Conservation (phyloP, 2,113 vertebrate genomes). For the Sinocyclocheilus grahami region DNA sequence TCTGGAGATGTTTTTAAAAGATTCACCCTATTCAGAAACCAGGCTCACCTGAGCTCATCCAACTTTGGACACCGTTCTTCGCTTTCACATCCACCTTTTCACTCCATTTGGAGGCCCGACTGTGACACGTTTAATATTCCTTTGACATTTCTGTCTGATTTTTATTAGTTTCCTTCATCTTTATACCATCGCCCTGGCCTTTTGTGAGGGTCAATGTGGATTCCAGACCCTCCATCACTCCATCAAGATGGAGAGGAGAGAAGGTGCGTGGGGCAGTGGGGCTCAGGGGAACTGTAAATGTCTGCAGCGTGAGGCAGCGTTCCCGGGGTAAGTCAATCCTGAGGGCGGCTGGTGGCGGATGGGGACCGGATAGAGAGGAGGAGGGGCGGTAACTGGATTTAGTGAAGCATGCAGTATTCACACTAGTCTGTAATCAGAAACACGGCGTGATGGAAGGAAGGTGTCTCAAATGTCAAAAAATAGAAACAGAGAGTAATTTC, state of each 20-base stretch:
- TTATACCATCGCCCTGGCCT: conserved; percentile 56
- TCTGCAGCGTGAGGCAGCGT: conserved; percentile 56
- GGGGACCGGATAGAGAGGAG: background rate
- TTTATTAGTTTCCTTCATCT: conserved; percentile 64
- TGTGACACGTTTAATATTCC: conserved; percentile 57
- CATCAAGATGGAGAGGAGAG: conserved; percentile 51
- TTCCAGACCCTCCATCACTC: conserved; percentile 61
- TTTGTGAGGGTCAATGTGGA: conserved; percentile 62
- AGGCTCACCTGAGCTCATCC: conserved; percentile 31
- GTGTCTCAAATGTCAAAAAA: conserved; percentile 38
- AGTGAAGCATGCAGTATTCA: conserved; percentile 28
- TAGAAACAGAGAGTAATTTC: conserved; percentile 7
- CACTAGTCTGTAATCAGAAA: conserved; percentile 23
- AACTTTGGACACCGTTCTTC: background rate
- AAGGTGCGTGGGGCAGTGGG: conserved; percentile 26
- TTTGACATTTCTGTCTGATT: conserved; percentile 63
- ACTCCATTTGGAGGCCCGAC: background rate
- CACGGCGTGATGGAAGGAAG: conserved; percentile 11
- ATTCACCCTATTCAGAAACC: background rate
- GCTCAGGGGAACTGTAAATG: conserved; percentile 60
- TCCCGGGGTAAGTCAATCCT: conserved; percentile 51
- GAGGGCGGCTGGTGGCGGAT: background rate
- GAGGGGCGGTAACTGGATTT: conserved; percentile 16
- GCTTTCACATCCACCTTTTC: background rate
- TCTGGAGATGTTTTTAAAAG: background rate